Conservation (phyloP, 1,140 invertebrate genomes). For the Bombus picipes region DNA sequence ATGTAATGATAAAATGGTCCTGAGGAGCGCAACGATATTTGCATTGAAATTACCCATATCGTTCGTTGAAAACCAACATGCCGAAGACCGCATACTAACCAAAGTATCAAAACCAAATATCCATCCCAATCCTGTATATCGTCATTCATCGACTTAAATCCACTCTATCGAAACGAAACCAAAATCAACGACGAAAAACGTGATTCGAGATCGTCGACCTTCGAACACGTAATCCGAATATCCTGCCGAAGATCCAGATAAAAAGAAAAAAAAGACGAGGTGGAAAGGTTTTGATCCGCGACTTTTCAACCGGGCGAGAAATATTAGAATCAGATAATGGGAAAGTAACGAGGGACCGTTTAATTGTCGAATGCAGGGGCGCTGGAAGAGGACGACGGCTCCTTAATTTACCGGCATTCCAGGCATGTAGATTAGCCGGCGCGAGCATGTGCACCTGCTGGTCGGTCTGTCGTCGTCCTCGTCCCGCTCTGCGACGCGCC, state of each 20-base stretch:
- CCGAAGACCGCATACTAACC: too few species aligned
- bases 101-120: too few species aligned
- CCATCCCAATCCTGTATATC: too few species aligned
- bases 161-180: too few species aligned
- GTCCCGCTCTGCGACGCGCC: neutral
- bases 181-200: too few species aligned
- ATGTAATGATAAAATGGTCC: too few species aligned
- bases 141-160: too few species aligned
- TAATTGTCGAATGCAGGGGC: conserved; percentile 57
- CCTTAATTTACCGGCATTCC: conserved; percentile 71
- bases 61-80: too few species aligned
- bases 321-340: conserved; percentile 51
- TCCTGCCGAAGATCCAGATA: too few species aligned
- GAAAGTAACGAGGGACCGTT: conserved; percentile 44
- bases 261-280: neutral
- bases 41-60: too few species aligned
- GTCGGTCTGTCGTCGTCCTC: conserved; percentile 27
- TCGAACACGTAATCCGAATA: neutral
- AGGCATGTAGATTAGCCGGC: conserved; percentile 68
- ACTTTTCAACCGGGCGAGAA: conserved; percentile 6
- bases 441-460: conserved; percentile 53
- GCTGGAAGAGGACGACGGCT: neutral
- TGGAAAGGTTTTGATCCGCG: neutral
- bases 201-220: neutral
- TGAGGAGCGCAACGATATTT: too few species aligned